Conservation (phyloP, 2,888 invertebrate genomes). For the Tethea ocularis region DNA sequence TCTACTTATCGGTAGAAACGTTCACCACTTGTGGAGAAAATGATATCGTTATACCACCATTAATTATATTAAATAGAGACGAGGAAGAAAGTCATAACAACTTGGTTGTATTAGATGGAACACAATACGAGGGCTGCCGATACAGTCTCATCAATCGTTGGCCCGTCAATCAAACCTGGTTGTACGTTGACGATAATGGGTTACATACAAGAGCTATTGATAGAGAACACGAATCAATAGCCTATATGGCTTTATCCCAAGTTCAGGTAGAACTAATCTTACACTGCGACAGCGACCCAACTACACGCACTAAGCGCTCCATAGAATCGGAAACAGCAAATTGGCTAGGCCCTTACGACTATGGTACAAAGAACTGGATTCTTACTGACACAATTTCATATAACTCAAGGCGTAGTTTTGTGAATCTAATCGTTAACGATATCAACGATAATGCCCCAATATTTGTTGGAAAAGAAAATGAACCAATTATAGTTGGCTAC, state of each 20-base stretch:
- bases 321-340: conserved; percentile 31
- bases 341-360: conserved; percentile 60
- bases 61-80: conserved; percentile 66
- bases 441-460: conserved; percentile 80
- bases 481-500: conserved; percentile 74
- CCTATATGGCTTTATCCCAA: conserved; percentile 76
- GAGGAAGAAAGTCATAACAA: conserved; percentile 66
- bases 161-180: conserved; percentile 69
- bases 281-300: conserved; percentile 51
- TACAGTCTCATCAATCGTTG: conserved; percentile 63
- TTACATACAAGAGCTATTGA: conserved; percentile 66
- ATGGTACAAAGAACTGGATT: conserved; percentile 69
- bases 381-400: conserved; percentile 65
- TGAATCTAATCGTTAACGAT: conserved; percentile 79
- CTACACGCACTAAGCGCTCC: conserved; percentile 55
- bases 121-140: conserved; percentile 51
- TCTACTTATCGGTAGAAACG: conserved; percentile 57
- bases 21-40: conserved; percentile 48
- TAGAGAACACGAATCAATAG: conserved; percentile 73
- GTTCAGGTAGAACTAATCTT: conserved; percentile 72
- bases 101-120: conserved; percentile 53
- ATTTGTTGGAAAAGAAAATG: conserved; percentile 63
- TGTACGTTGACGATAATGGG: conserved; percentile 66
- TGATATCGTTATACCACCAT: conserved; percentile 54
- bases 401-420: conserved; percentile 64